A percentile compares a stretch with the other conserved stretches of the same genome.
phyloP scores from a whole-genome alignment of 2,888 invertebrate species.

The Dolomedes plantarius region DNA sequence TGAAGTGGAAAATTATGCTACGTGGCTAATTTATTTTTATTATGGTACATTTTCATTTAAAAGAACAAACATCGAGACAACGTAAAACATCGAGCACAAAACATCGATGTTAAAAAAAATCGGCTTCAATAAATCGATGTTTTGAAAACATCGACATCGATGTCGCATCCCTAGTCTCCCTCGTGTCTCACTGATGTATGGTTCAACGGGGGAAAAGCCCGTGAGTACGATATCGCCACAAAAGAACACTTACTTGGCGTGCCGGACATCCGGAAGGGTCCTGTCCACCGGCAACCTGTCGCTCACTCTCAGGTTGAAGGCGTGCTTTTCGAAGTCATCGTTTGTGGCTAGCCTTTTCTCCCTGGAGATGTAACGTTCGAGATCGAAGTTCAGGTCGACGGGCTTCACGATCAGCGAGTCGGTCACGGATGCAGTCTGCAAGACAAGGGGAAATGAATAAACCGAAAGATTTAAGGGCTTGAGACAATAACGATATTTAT shows the following conservation, averaged over 20 bases:
- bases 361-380: slow-evolving; percentile 22
- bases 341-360: slow-evolving; percentile 12
- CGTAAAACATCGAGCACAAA: no score
- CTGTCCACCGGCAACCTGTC: slow-evolving; percentile 43
- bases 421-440: slow-evolving; percentile 11
- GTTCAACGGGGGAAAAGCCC: no score
- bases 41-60: no score
- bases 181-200: no score
- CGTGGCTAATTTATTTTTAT: no score
- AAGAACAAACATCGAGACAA: no score
- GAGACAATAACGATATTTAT: neutral
- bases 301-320: slow-evolving; percentile 68
- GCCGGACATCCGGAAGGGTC: slow-evolving; percentile 61
- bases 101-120: no score
- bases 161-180: no score
- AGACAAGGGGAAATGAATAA: neutral
- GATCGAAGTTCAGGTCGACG: slow-evolving; percentile 29
- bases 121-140: no score
- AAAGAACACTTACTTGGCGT: slow-evolving; percentile 57
- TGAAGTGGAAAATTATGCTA: no score
- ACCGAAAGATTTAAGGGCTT: neutral
- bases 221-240: no score
- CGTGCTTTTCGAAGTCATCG: slow-evolving; percentile 43
- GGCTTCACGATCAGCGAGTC: slow-evolving; percentile 7
- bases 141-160: no score